Evolutionary conservation across 2,113 vertebrate species (phyloP).

Genomic region (Pristiophorus japonicus): DNA sequence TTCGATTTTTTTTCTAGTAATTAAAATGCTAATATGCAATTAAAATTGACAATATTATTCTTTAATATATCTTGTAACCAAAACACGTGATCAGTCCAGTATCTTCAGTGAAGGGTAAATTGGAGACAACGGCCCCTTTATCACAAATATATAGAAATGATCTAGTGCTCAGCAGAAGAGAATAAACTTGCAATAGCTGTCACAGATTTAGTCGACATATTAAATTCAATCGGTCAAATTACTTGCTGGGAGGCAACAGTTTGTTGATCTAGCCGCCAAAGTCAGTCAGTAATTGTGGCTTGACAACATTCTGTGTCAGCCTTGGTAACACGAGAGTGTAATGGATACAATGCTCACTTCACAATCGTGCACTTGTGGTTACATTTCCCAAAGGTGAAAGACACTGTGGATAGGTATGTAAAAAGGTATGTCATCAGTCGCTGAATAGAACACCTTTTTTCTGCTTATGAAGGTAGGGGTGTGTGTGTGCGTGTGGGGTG

Average conservation of each 20-base stretch:
- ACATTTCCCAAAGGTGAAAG: background rate
- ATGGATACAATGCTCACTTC: background rate
- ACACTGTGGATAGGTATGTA: background rate
- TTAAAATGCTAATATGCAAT: background rate
- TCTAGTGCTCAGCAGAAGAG: background rate
- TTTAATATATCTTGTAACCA: background rate
- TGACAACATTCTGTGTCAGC: background rate
- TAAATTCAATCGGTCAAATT: background rate
- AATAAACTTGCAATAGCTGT: background rate
- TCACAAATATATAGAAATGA: background rate
- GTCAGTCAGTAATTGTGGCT: background rate
- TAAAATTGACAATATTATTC: background rate
- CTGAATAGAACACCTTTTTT: background rate
- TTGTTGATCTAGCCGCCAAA: background rate
- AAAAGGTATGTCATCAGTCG: background rate
- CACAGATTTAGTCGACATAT: background rate
- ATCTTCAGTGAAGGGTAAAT: background rate
- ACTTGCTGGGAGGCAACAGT: background rate
- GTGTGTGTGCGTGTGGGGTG: no score
- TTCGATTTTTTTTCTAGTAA: no score
- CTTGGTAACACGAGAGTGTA: background rate
- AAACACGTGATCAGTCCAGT: background rate
- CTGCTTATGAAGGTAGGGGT: no score
- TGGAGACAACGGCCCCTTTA: background rate
- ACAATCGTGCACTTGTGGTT: no score